Base-by-base conservation (phyloP, 2,113 vertebrate species). In the Suncus etruscus region DNA sequence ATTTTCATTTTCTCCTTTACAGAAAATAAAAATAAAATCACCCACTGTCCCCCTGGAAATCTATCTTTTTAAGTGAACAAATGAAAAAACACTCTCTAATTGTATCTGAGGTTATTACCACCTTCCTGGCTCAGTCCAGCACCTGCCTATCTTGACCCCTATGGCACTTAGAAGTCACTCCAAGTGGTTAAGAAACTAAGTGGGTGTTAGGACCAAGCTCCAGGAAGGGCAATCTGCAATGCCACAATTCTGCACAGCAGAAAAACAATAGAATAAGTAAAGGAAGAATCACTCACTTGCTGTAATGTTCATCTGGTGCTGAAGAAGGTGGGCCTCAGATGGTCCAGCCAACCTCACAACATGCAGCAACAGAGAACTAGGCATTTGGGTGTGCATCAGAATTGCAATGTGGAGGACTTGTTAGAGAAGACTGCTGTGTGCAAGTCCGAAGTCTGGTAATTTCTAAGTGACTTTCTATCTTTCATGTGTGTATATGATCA, bases 271-370 rank as follows among this genome's bases (percentile, higher is more conserved):
- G 83, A 32, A 66, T 74, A 70, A 47, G 20, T 12, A 18, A 72
- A 50, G 25, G 20, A 61, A 7, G 5, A 47, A 24, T 25, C 18
- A 22, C 18, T 61, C 58, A 61, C 18, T 18, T 20, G 7, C 6
- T 31, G 54, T 15, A 11, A 29, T 18, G 58, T 4, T 16, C 16
- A 61, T 65, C 4, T 9, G 77, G 72, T n/a, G 25, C 0, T 5
- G 18, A 6, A 18, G 22, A 0, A 4, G 29, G 27, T 3, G 18
- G 29, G 22, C 3, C 9, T 0, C 8, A 15, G 29, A 20, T 25
- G 18, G 12, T 7, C 1, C 0, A 2, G 82, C 14, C n/a, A 1
- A 8, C 10, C 4, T 8, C 0, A 6, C 20, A 0, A 0, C 0
- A n/a, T 11, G 14, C 27, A 84, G 65, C 16, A n/a, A 27, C 24